phyloP scores from a whole-genome alignment of 2,888 invertebrate genomes.

The Drosophila rubida region DNA sequence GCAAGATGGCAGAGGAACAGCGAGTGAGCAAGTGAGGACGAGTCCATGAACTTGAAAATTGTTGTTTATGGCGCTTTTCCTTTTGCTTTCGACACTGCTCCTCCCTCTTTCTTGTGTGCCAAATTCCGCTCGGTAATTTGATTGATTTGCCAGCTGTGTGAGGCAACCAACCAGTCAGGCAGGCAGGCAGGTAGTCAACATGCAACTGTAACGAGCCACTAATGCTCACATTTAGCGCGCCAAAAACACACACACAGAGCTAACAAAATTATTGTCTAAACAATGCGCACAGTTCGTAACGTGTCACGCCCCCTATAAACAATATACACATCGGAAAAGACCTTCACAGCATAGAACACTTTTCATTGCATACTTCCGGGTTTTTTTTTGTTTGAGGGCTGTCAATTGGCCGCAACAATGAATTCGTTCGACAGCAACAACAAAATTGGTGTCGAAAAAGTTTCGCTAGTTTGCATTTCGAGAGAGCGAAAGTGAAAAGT shows the following conservation, averaged over 20 bases:
- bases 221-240: conserved; percentile 72
- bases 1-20: background rate
- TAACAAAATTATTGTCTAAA: conserved; percentile 18
- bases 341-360: conserved; percentile 10
- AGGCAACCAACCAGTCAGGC: conserved; percentile 11
- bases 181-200: conserved; percentile 38
- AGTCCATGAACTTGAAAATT: conserved; percentile 68
- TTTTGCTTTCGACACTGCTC: conserved; percentile 32
- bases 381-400: conserved; percentile 7
- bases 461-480: conserved; percentile 21
- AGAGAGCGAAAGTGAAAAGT: conserved; percentile 48
- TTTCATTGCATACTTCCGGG: conserved; percentile 30
- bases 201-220: conserved; percentile 79
- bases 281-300: conserved; percentile 11
- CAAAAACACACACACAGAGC: conserved; percentile 28
- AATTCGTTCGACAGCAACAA: conserved; percentile 35
- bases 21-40: conserved; percentile 14
- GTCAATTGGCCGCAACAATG: conserved; percentile 56
- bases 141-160: conserved; percentile 70
- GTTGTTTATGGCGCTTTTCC: conserved; percentile 31
- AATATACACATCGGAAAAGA: conserved; percentile 25
- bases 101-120: conserved; percentile 20
- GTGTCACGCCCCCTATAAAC: conserved; percentile 44
- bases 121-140: conserved; percentile 68
- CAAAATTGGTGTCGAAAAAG: conserved; percentile 56